These are phyloP conservation scores for Lymantria monacha DNA, from an alignment of 2,888 invertebrate genomes.

Conservation along the genomic window DNA sequence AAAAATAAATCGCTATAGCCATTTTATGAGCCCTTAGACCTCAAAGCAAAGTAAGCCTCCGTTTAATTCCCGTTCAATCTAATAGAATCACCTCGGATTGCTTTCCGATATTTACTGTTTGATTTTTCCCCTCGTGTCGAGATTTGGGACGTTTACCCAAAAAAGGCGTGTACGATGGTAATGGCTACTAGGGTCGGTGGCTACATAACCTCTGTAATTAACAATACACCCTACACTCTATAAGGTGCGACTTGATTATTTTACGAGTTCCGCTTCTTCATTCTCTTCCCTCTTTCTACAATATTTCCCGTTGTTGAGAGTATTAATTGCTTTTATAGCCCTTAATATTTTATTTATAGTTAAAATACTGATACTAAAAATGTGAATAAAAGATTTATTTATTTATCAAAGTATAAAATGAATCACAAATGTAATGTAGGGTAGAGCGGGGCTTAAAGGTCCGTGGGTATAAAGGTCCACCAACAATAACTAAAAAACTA, in stretches of 20 bases:
- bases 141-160: constrained; percentile 70
- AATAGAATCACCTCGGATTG: constrained; percentile 79
- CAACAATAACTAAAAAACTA: no score
- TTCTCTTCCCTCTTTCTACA: constrained; percentile 23
- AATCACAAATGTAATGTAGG: constrained; percentile 17
- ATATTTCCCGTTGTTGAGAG: constrained; percentile 23
- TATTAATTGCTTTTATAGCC: constrained; percentile 34
- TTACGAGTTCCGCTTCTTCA: constrained; percentile 38
- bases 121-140: constrained; percentile 74
- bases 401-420: constrained; percentile 9
- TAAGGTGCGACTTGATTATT: constrained; percentile 42
- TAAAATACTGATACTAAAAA: constrained; percentile 19
- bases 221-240: constrained; percentile 40
- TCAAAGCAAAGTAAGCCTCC: constrained; percentile 55
- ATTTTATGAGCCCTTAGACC: constrained; percentile 47
- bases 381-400: neutral
- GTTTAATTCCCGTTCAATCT: constrained; percentile 74
- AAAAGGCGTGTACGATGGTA: constrained; percentile 74
- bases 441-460: no score
- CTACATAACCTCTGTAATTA: constrained; percentile 75
- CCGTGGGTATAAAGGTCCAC: no score
- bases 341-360: constrained; percentile 21
- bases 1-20: constrained; percentile 43
- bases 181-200: constrained; percentile 61
- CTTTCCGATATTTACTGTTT: constrained; percentile 80